These are phyloP conservation scores for Microhierax caerulescens DNA, from an alignment of 2,797 vertebrate species.

Conservation along the genomic window DNA sequence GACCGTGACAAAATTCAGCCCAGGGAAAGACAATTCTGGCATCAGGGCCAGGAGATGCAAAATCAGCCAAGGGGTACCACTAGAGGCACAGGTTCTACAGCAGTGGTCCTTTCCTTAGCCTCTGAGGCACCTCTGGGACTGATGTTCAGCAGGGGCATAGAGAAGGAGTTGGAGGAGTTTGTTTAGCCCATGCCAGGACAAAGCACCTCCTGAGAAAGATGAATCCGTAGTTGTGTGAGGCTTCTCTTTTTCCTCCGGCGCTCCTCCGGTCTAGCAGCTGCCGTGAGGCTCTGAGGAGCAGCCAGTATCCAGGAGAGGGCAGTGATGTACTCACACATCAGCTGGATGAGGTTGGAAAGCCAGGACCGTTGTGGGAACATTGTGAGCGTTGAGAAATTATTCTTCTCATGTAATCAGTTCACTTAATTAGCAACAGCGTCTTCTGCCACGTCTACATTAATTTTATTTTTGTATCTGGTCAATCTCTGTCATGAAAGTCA, in stretches of 20 bases:
- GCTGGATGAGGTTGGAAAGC: background rate
- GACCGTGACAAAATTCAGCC: background rate
- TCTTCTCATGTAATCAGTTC: background rate
- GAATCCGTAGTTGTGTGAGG: background rate
- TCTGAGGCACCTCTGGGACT: background rate
- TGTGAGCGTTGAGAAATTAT: background rate
- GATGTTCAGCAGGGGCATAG: background rate
- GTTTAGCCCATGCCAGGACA: background rate
- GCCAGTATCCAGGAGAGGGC: background rate
- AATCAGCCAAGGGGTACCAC: background rate
- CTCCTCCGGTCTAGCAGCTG: background rate
- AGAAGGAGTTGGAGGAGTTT: background rate
- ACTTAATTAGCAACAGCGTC: background rate
- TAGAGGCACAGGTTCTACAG: background rate
- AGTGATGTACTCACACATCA: background rate
- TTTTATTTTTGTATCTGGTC: background rate
- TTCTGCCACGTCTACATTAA: background rate
- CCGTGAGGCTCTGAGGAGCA: background rate
- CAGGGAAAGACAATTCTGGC: background rate
- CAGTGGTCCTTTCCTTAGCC: background rate
- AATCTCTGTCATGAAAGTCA: background rate
- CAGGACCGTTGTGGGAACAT: fast-evolving
- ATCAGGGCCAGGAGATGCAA: background rate
- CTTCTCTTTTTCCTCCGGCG: fast-evolving
- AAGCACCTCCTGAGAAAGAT: background rate